Evolutionary conservation across 2,113 vertebrate genomes (phyloP), one percentile per base, ranked within the genome.

Genomic region (Chamaetylas fuelleborni): DNA sequence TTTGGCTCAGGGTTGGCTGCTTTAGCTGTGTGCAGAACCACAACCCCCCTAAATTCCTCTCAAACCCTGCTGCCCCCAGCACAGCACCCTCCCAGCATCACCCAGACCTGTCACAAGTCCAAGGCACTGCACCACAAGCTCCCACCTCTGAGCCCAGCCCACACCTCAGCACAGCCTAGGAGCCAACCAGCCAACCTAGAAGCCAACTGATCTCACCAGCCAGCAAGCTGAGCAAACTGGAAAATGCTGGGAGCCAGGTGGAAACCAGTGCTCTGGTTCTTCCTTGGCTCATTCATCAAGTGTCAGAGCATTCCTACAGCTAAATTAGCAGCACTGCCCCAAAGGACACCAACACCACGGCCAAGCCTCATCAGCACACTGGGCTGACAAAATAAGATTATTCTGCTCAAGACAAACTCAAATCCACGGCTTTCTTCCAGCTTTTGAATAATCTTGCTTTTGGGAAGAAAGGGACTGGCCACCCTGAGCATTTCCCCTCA

Each of bases 201-300:
- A 38, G 12, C 60, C 0, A 0, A n/a, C 50, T 12, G n/a, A 61
- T 7, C 70, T 51, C n/a, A 20, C 11, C 62, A 33, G 36, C 58
- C 77, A 86, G 43, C 67, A 31, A 26, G 43, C 58, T 25, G 65
- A 45, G 67, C 54, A 83, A 81, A 78, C 60, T 78, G 91, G 83
- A 25, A 70, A 50, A 66, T 2, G 33, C 76, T 62, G 69, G 91
- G 67, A 86, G 67, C 50, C 57, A 58, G 19, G 36, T 36, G 29
- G 42, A 73, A 88, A 62, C 42, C 76, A 70, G 31, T 0, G 1
- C 15, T 80, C 76, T 6, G 19, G 24, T 18, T 62, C 90, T 33
- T 61, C 73, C 87, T 38, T 16, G 47, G 31, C 69, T 26, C 70
- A 40, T 43, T 81, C 86, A 84, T 74, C 83, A 73, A 81, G 76